Evolutionary conservation across 2,888 invertebrate genomes (phyloP), one percentile per base, ranked within the genome.

Genomic region (Aromia moschata): DNA sequence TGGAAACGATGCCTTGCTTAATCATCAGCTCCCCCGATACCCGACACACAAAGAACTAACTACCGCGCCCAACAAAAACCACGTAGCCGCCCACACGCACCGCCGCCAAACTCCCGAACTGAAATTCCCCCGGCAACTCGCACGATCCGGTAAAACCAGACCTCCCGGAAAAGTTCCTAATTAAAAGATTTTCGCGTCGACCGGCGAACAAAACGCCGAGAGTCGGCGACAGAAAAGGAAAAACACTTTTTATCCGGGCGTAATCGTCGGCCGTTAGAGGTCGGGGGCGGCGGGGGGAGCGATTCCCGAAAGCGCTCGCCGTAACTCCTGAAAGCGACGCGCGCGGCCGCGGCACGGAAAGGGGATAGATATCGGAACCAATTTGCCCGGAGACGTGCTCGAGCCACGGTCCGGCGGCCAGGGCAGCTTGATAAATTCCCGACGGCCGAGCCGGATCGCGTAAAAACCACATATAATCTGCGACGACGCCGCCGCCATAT

Each of bases 321-420:
- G 31, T 52, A 52, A 31, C 30, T 52, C 17, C 51, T 18, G 41
- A 52, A 52, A 41, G 30, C 15, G 30, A 30, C 40, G 15, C 12
- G 14, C 25, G 43, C 25, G 43, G 25, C 40, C 12, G 10, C 9
- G 31, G 45, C 58, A 51, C 33, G 25, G 57, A 55, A 54, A 41
- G 40, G 18, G 60, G 60, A 63, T 67, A 73, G 70, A 73, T 72
- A 74, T 70, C 71, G 70, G 70, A 73, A 73, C 67, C 74, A 74
- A 74, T 74, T 74, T 74, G 74, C 71, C 72, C 67, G 70, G 72
- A 69, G 71, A 72, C 72, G 71, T 71, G 71, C 68, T 70, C 66
- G 58, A 60, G 68, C 62, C 61, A 58, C 62, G 64, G 58, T 56
- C 54, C 57, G 62, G 38, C 61, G 65, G 62, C 64, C 68, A 66